Evolutionary conservation across 2,888 invertebrate genomes (phyloP), one percentile per base, ranked within the genome.

Genomic region (Bombylius discolor): DNA sequence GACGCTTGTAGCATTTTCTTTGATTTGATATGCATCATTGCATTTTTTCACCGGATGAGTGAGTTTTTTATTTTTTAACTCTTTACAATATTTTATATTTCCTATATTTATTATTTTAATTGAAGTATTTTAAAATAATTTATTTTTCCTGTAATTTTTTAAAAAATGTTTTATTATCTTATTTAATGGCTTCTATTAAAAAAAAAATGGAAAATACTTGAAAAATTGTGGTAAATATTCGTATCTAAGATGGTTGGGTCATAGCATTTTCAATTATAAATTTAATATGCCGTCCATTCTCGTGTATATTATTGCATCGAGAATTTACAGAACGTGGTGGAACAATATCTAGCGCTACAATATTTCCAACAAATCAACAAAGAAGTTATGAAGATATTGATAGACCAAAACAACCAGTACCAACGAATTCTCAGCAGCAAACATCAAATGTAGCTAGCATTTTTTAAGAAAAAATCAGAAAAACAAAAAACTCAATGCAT

Each of bases 361-460:
- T 73, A 4, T 70, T 71, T 55, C 73, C 73, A 11, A 68, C 68
- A n/a, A 67, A 61, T 23, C 69, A 70, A 58, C 74, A 73, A 62
- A 64, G 74, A 47, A 72, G 67, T 61, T 74, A 74, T 60, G 72
- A 74, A 65, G 74, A 74, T 59, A 74, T 74, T 46, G 74, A 74
- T 61, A 66, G 72, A 50, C 70, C 72, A 44, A 64, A 66, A 52
- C 73, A 74, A 61, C 67, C 72, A 36, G 69, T 72, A 57, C 73
- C 74, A 36, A 68, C 70, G 51, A 62, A 62, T 49, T 64, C 67
- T 23, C 66, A 67, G 62, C 58, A 65, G 65, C 31, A 69, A 67
- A 23, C 23, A 1, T 71, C 70, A 48, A 72, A 72, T 67, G 72
- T 73, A 58, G 71, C 72, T 14, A 71, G 70, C 64, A 73, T 73